Conservation (phyloP, 2,797 vertebrate genomes). For the Perodicticus potto region DNA sequence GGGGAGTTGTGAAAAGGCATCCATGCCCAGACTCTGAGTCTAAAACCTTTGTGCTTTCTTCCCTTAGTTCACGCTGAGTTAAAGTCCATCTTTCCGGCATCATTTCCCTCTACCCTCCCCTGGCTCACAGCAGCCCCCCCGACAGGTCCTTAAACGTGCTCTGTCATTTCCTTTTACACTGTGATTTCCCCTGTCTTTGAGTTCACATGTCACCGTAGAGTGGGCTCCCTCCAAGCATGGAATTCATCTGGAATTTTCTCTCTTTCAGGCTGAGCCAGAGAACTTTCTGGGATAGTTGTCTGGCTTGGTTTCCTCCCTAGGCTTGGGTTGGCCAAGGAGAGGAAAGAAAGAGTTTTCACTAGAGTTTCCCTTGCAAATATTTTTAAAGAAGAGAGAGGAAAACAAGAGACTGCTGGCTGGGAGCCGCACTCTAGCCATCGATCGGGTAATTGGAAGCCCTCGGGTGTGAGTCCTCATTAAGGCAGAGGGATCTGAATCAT, state of each 20-base stretch:
- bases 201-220: background rate
- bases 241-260: background rate
- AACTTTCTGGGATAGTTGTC: background rate
- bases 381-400: conserved; percentile 64
- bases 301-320: conserved; percentile 82
- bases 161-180: background rate
- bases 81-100: fast-evolving
- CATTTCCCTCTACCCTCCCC: no score
- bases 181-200: background rate
- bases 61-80: background rate
- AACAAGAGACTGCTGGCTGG: conserved; percentile 53
- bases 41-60: background rate
- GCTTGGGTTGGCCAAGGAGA: conserved; percentile 75
- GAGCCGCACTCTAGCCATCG: conserved; percentile 78
- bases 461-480: conserved; percentile 88
- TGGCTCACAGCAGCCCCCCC: background rate
- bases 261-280: background rate
- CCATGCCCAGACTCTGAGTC: background rate
- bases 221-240: background rate
- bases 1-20: background rate
- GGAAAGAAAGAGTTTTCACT: conserved; percentile 53
- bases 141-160: background rate
- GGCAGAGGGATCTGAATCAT: conserved; percentile 89
- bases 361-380: conserved; percentile 53
- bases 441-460: conserved; percentile 88